phyloP scores from a whole-genome alignment of 2,797 vertebrate genomes.

The Kryptopterus vitreolus region DNA sequence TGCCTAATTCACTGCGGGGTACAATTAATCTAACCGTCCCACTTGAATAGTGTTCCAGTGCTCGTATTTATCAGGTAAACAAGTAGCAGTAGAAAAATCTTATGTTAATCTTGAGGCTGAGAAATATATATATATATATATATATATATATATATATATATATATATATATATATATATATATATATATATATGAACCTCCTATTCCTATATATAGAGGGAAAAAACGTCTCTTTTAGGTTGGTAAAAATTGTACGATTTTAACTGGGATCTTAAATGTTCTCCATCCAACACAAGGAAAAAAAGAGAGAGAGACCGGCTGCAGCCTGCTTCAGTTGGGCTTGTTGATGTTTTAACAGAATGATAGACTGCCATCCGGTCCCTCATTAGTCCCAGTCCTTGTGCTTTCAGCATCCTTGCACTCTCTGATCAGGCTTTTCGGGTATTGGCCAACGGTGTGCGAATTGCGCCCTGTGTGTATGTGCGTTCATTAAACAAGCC shows the following conservation, averaged over 20 bases:
- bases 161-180: no score
- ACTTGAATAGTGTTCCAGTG: not conserved
- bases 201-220: no score
- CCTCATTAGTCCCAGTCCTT: slow-evolving; percentile 25
- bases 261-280: slow-evolving; percentile 40
- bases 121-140: no score
- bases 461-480: slow-evolving; percentile 56
- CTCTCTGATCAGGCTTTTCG: slow-evolving; percentile 52
- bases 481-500: slow-evolving; percentile 20
- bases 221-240: no score
- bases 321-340: not conserved
- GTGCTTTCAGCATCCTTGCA: slow-evolving; percentile 18
- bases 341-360: slow-evolving; percentile 18
- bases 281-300: slow-evolving; percentile 24
- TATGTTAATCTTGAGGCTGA: not conserved
- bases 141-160: no score
- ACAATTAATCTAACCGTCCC: slow-evolving; percentile 6
- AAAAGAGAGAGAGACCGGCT: not conserved
- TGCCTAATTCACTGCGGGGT: not conserved
- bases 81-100: not conserved
- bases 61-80: not conserved
- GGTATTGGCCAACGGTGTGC: slow-evolving; percentile 51
- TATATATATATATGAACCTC: no score
- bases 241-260: no score
- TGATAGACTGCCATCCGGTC: not conserved